phyloP scores from a whole-genome alignment of 2,888 invertebrate genomes.

The Taenaris catops region DNA sequence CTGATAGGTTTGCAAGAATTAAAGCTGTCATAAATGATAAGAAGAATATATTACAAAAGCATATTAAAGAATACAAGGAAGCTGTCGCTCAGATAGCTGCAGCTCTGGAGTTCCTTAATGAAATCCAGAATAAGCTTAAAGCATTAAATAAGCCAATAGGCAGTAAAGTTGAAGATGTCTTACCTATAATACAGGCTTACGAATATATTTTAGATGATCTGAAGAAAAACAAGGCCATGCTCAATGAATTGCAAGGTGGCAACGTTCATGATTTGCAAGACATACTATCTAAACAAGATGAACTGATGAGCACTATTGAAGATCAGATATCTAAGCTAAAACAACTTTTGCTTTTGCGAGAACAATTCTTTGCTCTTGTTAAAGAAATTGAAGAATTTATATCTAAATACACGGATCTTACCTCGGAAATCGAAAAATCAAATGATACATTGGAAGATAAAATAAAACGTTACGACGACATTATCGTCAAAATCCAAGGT shows the following conservation, averaged over 20 bases:
- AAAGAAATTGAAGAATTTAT: conserved; percentile 94
- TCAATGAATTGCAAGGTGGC: conserved; percentile 87
- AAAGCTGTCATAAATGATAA: conserved; percentile 88
- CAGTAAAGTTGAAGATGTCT: conserved; percentile 92
- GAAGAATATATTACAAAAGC: conserved; percentile 85
- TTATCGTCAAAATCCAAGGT: conserved; percentile 92
- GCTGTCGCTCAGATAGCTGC: conserved; percentile 89
- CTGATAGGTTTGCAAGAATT: conserved; percentile 88
- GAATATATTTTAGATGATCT: conserved; percentile 88
- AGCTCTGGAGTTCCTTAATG: conserved; percentile 87
- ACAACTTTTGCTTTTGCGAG: conserved; percentile 88
- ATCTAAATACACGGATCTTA: conserved; percentile 90
- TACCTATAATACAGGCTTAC: conserved; percentile 88
- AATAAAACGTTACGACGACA: conserved; percentile 92
- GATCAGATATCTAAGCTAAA: conserved; percentile 91
- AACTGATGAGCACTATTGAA: conserved; percentile 90
- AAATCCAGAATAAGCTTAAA: conserved; percentile 90
- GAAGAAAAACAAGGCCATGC: conserved; percentile 87
- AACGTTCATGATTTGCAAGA: conserved; percentile 89
- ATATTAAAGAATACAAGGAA: conserved; percentile 89
- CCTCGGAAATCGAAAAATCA: conserved; percentile 91
- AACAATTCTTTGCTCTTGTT: conserved; percentile 92
- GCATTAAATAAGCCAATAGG: conserved; percentile 93
- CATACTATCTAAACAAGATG: conserved; percentile 90
- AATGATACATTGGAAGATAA: conserved; percentile 91